Evolutionary conservation across 2,797 vertebrate genomes (phyloP), one percentile per base, ranked within the genome.

Genomic region (Synaphobranchus kaupii): DNA sequence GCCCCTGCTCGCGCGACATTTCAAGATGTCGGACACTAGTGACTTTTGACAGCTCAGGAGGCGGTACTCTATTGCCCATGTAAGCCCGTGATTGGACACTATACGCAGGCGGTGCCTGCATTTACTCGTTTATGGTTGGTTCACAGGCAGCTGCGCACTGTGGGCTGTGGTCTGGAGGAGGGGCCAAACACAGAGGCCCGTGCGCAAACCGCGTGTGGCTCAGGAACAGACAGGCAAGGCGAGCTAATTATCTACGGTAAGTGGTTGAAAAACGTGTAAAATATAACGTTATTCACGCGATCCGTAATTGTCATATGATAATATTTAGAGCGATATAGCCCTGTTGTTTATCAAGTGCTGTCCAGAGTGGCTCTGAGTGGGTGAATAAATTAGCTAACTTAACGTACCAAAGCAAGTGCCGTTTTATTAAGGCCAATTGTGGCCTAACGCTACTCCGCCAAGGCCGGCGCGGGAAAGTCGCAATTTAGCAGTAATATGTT

Each of bases 131-230:
- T 47, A 22, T 39, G 34, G 34, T 78, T 78, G 73, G 73, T 47
- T 39, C 34, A 78, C 4, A 22, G 15, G 73, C 34, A 44, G 39
- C 39, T 44, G 34, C 73, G 73, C 73, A 22, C 73, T 47, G 73
- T 47, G 71, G 71, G 71, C 66, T 31, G 10, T 76, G 73, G 73
- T 44, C 73, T 44, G 34, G 73, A 39, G 73, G 73, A 78, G 39
- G 73, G 39, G 20, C 73, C 73, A 78, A 78, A 8, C 34, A 39
- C 34, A 44, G 17, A 78, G 17, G 73, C 39, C 34, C 73, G 73
- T 78, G 73, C n/a, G 73, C 73, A 78, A 78, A 78, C 73, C 73
- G 73, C 73, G 73, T 78, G 73, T 39, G 34, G 17, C 73, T 47
- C 73, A 39, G 39, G 39, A 22, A 39, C 71, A 31, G 39, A 44